Evolutionary conservation across 2,113 vertebrate species (phyloP).

Genomic region (Phoxinus phoxinus): DNA sequence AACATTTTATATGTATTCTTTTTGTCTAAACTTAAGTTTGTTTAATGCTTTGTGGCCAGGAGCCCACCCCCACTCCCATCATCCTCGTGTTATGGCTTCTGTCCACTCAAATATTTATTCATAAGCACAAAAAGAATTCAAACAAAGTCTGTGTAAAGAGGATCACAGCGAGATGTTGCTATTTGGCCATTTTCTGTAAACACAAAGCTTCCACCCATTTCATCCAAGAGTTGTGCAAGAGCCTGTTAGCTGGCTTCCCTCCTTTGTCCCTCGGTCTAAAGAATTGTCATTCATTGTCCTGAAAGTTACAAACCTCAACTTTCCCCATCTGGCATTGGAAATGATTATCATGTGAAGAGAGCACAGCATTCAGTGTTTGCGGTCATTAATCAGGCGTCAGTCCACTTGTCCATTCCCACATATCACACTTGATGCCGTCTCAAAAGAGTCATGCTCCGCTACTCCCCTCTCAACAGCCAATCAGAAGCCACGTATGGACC

Average conservation of each 20-base stretch:
- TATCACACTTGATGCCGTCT: slow-evolving; percentile 46
- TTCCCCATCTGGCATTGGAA: slow-evolving; percentile 63
- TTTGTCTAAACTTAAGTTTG: not conserved
- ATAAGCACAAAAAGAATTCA: slow-evolving; percentile 33
- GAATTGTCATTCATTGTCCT: slow-evolving; percentile 60
- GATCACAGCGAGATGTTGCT: slow-evolving; percentile 45
- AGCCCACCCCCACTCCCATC: not conserved
- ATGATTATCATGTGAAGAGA: slow-evolving; percentile 69
- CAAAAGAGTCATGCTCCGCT: slow-evolving; percentile 31
- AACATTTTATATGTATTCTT: not conserved
- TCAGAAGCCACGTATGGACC: slow-evolving; percentile 3
- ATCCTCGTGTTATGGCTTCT: slow-evolving; percentile 15
- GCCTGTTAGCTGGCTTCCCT: slow-evolving; percentile 42
- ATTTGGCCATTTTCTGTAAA: slow-evolving; percentile 20
- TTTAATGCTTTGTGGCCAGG: not conserved
- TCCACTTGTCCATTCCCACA: slow-evolving; percentile 62
- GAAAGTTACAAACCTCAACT: slow-evolving; percentile 58
- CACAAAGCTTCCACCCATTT: slow-evolving; percentile 45
- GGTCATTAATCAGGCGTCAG: slow-evolving; percentile 69
- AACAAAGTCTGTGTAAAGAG: slow-evolving; percentile 30
- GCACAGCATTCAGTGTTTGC: slow-evolving; percentile 59
- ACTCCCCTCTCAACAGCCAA: slow-evolving; percentile 42
- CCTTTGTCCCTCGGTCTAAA: slow-evolving; percentile 58
- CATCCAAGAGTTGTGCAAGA: slow-evolving; percentile 37
- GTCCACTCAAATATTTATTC: slow-evolving; percentile 51